A percentile compares a stretch with the other conserved stretches of the same genome.
Evolutionary conservation across 2,113 vertebrate genomes (phyloP).

Genomic region (Semnornis frantzii): DNA sequence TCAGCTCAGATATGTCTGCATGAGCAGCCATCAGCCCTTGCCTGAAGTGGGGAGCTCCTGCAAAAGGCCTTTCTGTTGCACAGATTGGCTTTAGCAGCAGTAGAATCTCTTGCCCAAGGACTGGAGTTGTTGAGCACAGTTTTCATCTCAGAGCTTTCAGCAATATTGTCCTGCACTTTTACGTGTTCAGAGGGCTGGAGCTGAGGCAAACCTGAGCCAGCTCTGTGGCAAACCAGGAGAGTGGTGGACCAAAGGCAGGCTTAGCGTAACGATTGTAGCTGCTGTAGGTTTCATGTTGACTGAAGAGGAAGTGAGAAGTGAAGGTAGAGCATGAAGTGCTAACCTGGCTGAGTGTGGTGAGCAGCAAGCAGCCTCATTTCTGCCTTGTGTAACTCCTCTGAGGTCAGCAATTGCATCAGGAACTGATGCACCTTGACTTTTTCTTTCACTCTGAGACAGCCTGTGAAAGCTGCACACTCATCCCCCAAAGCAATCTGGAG

Average conservation of each 20-base stretch:
- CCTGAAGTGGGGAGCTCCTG: background rate
- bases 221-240: background rate
- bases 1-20: background rate
- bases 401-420: conserved; percentile 1
- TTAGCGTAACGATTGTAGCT: background rate
- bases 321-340: background rate
- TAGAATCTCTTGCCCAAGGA: background rate
- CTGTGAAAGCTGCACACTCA: background rate
- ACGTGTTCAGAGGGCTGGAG: background rate
- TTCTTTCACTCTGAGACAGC: background rate
- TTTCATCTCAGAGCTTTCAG: background rate
- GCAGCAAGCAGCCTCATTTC: conserved; percentile 37
- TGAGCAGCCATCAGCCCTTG: background rate
- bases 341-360: conserved; percentile 43
- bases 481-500: background rate
- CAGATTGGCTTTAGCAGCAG: background rate
- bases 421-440: accelerated
- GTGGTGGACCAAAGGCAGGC: background rate
- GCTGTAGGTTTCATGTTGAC: conserved; percentile 29
- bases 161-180: background rate
- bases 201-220: background rate
- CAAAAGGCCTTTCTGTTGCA: background rate
- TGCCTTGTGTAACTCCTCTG: conserved; percentile 25
- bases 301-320: conserved; percentile 34
- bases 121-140: background rate